Evolutionary conservation across 2,888 invertebrate species (phyloP).

Genomic region (Athalia rosae): DNA sequence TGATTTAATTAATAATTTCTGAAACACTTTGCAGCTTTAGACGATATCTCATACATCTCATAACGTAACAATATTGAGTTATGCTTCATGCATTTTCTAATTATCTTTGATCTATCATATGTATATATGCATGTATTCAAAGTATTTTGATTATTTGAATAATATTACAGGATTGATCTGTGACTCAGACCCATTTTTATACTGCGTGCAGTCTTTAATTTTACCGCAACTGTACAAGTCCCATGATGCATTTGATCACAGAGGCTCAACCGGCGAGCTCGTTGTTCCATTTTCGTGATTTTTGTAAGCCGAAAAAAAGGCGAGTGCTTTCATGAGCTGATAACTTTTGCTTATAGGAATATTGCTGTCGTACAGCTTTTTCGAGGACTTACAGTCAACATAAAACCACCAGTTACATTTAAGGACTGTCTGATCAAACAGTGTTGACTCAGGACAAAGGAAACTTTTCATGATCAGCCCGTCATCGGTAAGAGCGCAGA

Average conservation of each 20-base stretch:
- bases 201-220: not conserved
- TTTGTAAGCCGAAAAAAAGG: constrained; percentile 90
- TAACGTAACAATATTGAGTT: not conserved
- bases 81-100: not conserved
- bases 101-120: too few species aligned
- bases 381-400: constrained; percentile 90
- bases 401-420: constrained; percentile 98
- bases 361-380: constrained; percentile 89
- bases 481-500: constrained; percentile 91
- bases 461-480: constrained; percentile 94
- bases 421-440: constrained; percentile 92
- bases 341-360: constrained; percentile 94
- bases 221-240: not conserved
- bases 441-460: constrained; percentile 91
- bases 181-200: not conserved
- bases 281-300: constrained; percentile 75
- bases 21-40: not conserved
- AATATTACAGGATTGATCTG: not conserved
- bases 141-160: constrained; percentile 21
- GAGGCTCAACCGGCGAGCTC: constrained; percentile 14
- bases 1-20: constrained; percentile 4
- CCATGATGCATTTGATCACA: not conserved
- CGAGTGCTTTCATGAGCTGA: constrained; percentile 92
- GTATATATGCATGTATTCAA: not conserved
- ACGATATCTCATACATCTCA: not conserved